phyloP scores from a whole-genome alignment of 2,888 invertebrate species.

The Spisula solida region DNA sequence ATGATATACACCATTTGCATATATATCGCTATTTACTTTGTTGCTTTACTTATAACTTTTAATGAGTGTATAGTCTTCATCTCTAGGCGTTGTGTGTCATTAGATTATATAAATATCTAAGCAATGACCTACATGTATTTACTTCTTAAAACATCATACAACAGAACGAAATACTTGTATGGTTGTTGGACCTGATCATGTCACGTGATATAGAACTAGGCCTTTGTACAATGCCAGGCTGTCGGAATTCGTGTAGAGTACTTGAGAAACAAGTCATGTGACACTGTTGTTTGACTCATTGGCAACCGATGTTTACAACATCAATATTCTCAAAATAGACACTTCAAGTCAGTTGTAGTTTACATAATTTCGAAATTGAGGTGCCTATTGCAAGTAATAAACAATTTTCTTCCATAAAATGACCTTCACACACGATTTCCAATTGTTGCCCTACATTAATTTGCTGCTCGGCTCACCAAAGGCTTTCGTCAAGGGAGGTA shows the following conservation, averaged over 20 bases:
- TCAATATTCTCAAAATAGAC: not conserved
- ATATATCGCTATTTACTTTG: too few species aligned
- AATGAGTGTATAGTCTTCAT: too few species aligned
- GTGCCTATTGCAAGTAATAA: not conserved
- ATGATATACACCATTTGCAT: too few species aligned
- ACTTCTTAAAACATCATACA: too few species aligned
- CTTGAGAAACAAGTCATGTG: not conserved
- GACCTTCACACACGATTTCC: not conserved
- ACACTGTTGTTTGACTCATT: not conserved
- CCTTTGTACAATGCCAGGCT: not conserved
- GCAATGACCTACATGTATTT: too few species aligned
- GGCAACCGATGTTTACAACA: not conserved
- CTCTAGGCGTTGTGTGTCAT: too few species aligned
- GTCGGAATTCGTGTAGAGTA: too few species aligned
- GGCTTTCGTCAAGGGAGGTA: slow-evolving; percentile 28
- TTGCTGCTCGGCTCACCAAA: slow-evolving; percentile 24
- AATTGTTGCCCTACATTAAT: not conserved
- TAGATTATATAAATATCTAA: too few species aligned
- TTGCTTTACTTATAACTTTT: too few species aligned
- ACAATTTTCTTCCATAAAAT: not conserved
- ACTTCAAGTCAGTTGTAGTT: not conserved
- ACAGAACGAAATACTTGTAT: too few species aligned
- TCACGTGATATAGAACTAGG: not conserved
- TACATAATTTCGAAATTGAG: not conserved
- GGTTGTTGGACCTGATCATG: not conserved